Evolutionary conservation across 2,888 invertebrate species (phyloP).

Genomic region (Sthenelais limicola): DNA sequence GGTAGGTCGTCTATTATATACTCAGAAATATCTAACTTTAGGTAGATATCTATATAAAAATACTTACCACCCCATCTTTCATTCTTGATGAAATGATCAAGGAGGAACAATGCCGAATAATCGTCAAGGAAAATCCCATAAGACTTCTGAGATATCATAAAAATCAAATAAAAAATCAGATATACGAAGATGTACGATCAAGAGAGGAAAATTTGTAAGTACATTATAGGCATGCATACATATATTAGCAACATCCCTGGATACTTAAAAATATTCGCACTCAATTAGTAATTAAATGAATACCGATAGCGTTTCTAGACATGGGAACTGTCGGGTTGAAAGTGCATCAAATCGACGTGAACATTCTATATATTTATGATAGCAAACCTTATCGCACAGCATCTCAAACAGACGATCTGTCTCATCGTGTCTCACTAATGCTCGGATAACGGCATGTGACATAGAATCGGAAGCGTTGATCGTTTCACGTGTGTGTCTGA

Average conservation of each 20-base stretch:
- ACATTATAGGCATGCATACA: not conserved
- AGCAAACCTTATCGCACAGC: constrained; percentile 80
- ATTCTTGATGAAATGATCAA: constrained; percentile 83
- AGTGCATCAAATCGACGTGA: too few species aligned
- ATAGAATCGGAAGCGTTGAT: constrained; percentile 84
- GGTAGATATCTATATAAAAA: not conserved
- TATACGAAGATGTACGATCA: too few species aligned
- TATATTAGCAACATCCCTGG: too few species aligned
- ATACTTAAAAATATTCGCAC: too few species aligned
- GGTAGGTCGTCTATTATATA: too few species aligned
- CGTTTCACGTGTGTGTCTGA: constrained; percentile 83
- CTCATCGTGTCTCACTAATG: constrained; percentile 74
- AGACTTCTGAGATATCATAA: constrained; percentile 50
- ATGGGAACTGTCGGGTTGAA: not conserved
- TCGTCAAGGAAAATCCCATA: constrained; percentile 94
- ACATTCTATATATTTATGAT: not conserved
- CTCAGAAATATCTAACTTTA: not conserved
- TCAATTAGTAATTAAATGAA: constrained; percentile 39
- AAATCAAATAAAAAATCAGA: too few species aligned
- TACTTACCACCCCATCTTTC: constrained; percentile 76
- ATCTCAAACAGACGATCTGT: constrained; percentile 80
- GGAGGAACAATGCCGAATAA: constrained; percentile 83
- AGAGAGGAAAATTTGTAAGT: not conserved
- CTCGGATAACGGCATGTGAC: constrained; percentile 82
- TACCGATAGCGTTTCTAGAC: not conserved